Base-by-base conservation (phyloP, 2,888 invertebrate genomes). In the Leptinotarsa haldemani region DNA sequence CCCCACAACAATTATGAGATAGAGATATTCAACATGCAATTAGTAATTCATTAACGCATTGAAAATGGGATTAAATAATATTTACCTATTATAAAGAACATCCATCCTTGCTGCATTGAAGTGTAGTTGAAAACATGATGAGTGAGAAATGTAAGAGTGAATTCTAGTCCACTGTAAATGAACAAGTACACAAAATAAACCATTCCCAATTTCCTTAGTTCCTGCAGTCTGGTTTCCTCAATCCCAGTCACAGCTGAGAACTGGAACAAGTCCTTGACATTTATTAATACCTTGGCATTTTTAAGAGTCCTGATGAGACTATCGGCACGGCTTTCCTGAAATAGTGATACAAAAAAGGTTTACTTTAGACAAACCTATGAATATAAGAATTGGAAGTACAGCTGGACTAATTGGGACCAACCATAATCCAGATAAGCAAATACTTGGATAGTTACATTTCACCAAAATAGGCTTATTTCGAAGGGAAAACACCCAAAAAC, bases 31-130 rank as follows among this genome's bases (percentile, higher is more conserved):
- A 5, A 25, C 25, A 25, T 25, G 25, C 25, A 25, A 7, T 30
- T 5, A 30, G 30, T 30, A 30, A 30, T 7, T 30, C 30, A 30
- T 7, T 30, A 1, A 30, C 7, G 30, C 30, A 30, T 50, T 56
- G 2, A 56, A 52, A 67, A 22, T 52, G 22, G 0, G 5, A 22
- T 22, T 15, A 16, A 5, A 1, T 12, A 22, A 69, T 69, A 74
- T 86, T 88, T 86, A 88, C 98, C 99, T 83, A 97, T 95, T 71
- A 94, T 94, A 82, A 98, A 91, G 87, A 98, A 99, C 96, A 99
- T 97, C 91, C 95, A 96, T 7, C 99, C 99, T 88, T 99, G 99
- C 87, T 98, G 95, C 94, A 97, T 95, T 64, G 97, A 96, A 71
- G 93, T 94, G 86, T 95, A 98, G 69, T 93, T 91, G 86, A 98